phyloP scores from a whole-genome alignment of 2,888 invertebrate genomes.

The Andrena hattorfiana region DNA sequence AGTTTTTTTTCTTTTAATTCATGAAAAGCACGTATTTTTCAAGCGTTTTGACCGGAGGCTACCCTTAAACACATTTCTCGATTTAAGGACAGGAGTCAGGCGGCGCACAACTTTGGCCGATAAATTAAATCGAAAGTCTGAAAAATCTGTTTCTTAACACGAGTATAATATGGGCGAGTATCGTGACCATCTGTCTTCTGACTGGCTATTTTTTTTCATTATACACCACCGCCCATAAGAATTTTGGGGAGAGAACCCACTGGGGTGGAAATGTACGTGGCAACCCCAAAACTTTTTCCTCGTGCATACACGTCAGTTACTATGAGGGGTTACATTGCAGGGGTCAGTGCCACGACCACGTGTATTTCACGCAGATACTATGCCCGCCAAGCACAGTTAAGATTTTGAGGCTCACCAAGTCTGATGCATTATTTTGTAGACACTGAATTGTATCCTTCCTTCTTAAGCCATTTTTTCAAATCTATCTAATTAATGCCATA shows the following conservation, averaged over 20 bases:
- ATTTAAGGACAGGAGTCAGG: background rate
- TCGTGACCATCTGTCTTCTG: constrained; percentile 68
- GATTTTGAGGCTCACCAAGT: constrained; percentile 38
- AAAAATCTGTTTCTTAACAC: constrained; percentile 61
- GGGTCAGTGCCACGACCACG: constrained; percentile 72
- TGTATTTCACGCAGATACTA: constrained; percentile 53
- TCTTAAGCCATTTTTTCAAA: too few relatives aligned
- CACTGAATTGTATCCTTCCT: background rate
- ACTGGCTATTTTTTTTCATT: constrained; percentile 66
- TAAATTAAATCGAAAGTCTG: constrained; percentile 37
- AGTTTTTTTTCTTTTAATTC: too few relatives aligned
- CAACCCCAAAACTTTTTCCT: constrained; percentile 68
- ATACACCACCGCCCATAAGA: constrained; percentile 59
- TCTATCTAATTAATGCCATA: too few relatives aligned
- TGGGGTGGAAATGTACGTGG: constrained; percentile 61
- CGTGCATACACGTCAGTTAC: constrained; percentile 66
- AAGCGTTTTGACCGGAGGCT: too few relatives aligned
- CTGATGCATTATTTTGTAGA: background rate
- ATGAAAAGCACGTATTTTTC: too few relatives aligned
- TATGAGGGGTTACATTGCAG: constrained; percentile 61
- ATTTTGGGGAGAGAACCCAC: constrained; percentile 52
- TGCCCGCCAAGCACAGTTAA: constrained; percentile 47
- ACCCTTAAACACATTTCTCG: background rate
- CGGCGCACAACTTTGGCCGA: constrained; percentile 11
- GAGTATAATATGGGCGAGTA: constrained; percentile 42